These are phyloP conservation scores for Trimorus sp. DNA, from an alignment of 2,888 invertebrate species.

Conservation along the genomic window DNA sequence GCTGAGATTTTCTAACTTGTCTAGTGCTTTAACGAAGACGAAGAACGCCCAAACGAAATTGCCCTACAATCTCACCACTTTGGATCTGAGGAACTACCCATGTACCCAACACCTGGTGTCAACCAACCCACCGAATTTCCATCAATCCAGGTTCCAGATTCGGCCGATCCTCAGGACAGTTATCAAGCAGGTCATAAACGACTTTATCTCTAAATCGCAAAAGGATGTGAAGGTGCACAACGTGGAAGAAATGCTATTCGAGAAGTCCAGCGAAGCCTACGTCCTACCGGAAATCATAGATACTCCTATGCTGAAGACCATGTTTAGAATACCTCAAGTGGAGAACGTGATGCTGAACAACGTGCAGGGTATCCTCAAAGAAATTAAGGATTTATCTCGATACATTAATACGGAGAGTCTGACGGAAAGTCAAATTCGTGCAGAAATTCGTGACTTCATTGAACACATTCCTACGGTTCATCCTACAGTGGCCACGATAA, in stretches of 20 bases:
- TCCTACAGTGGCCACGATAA: conserved; percentile 34
- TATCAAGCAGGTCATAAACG: conserved; percentile 71
- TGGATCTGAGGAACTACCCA: conserved; percentile 39
- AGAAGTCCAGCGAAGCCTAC: conserved; percentile 45
- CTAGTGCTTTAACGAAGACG: not conserved
- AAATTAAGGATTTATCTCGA: conserved; percentile 22
- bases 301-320: conserved; percentile 68
- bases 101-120: conserved; percentile 38
- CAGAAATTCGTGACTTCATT: conserved; percentile 51
- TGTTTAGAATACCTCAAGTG: conserved; percentile 71
- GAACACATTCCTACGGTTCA: conserved; percentile 44
- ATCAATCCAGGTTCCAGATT: conserved; percentile 6
- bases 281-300: conserved; percentile 68
- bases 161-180: conserved; percentile 56
- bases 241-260: conserved; percentile 36
- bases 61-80: conserved; percentile 35
- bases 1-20: not conserved
- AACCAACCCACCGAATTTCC: not conserved
- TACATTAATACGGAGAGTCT: conserved; percentile 37
- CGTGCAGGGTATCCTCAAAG: conserved; percentile 65
- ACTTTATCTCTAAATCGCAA: conserved; percentile 65
- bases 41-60: conserved; percentile 1
- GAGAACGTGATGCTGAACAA: conserved; percentile 68
- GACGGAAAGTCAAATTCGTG: conserved; percentile 42
- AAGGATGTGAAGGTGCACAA: conserved; percentile 31